Percentiles rank a stretch among this genome's conserved stretches.
Evolutionary conservation across 2,888 invertebrate species (phyloP).

Genomic region (Dromius quadrimaculatus): DNA sequence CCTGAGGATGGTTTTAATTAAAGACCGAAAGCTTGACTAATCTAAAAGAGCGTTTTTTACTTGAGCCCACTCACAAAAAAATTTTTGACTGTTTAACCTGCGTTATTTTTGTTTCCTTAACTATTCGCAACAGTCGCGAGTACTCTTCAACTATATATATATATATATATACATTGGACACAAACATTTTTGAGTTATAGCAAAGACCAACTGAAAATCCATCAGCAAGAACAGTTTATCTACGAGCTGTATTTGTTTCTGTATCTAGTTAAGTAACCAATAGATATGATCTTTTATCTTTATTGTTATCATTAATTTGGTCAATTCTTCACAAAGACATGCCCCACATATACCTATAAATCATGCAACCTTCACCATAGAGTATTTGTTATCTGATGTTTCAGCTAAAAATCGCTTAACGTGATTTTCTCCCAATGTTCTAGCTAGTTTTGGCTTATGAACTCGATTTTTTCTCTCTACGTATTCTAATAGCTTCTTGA

Average conservation of each 20-base stretch:
- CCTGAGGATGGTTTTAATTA: too few relatives aligned
- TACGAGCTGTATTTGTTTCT: neutral
- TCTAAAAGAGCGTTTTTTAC: too few relatives aligned
- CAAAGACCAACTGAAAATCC: neutral
- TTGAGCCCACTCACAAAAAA: too few relatives aligned
- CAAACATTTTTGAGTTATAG: neutral
- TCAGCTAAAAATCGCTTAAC: neutral
- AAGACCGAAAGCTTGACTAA: too few relatives aligned
- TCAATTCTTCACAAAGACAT: slow-evolving; percentile 5
- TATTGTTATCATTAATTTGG: slow-evolving; percentile 1
- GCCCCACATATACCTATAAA: neutral
- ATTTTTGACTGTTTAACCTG: too few relatives aligned
- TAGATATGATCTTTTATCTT: neutral
- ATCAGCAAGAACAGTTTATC: neutral
- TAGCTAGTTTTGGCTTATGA: neutral
- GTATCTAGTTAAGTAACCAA: slow-evolving; percentile 2
- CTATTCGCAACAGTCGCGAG: too few relatives aligned
- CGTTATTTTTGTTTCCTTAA: too few relatives aligned
- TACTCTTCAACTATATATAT: neutral
- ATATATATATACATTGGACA: neutral
- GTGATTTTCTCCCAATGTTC: neutral
- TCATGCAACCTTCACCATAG: neutral
- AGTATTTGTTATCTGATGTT: neutral
- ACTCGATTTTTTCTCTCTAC: neutral
- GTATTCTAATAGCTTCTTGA: neutral